Conservation (phyloP, 2,888 invertebrate genomes). For the Gisinianus flammeolus region DNA sequence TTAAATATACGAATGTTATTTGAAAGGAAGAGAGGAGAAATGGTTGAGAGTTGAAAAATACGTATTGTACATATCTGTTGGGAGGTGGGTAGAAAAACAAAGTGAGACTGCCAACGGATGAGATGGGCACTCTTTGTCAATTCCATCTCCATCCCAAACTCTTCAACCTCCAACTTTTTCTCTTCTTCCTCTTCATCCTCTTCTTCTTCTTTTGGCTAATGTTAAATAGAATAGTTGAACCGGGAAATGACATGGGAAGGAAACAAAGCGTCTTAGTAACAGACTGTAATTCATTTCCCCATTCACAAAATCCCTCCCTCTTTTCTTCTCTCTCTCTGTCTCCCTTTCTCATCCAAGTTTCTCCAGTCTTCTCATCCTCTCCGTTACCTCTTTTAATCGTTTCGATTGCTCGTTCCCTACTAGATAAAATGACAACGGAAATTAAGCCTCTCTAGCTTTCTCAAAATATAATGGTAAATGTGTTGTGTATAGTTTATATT, state of each 20-base stretch:
- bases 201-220: not conserved
- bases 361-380: constrained; percentile 15
- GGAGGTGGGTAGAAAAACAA: not conserved
- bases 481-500: too few relatives aligned
- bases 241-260: constrained; percentile 36
- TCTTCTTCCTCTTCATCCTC: too few relatives aligned
- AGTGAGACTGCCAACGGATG: constrained; percentile 14
- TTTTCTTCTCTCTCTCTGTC: not conserved
- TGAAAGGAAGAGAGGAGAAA: too few relatives aligned
- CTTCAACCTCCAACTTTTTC: not conserved
- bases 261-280: constrained; percentile 38
- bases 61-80: too few relatives aligned
- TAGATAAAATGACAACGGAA: too few relatives aligned
- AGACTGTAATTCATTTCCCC: constrained; percentile 7
- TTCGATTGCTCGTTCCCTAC: too few relatives aligned
- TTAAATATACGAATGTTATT: too few relatives aligned
- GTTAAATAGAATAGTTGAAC: constrained; percentile 7
- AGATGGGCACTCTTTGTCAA: constrained; percentile 27
- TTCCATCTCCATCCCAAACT: not conserved
- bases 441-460: too few relatives aligned
- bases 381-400: too few relatives aligned
- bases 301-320: not conserved
- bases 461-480: too few relatives aligned
- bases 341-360: not conserved
- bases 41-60: too few relatives aligned